Evolutionary conservation across 2,888 invertebrate species (phyloP).

Genomic region (Chironomus tentans): DNA sequence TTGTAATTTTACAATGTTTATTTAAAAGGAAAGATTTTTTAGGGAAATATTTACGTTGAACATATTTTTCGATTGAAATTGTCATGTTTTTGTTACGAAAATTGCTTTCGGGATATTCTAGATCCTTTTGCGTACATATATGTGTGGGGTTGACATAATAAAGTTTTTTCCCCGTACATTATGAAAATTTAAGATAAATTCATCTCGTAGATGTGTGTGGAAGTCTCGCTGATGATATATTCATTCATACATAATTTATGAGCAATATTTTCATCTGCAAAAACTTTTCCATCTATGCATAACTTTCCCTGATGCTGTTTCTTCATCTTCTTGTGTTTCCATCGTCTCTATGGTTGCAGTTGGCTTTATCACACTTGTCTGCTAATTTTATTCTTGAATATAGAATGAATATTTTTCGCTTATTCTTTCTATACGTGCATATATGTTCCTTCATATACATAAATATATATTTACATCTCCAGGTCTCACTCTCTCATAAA

Average conservation of each 20-base stretch:
- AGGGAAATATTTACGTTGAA: conserved; percentile 8
- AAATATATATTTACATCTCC: neutral
- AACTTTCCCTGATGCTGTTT: neutral
- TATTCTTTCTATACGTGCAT: neutral
- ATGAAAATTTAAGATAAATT: neutral
- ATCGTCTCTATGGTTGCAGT: neutral
- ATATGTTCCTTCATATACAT: too few relatives aligned
- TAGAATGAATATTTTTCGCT: neutral
- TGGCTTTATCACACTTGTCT: neutral
- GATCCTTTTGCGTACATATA: neutral
- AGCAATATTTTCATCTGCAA: conserved; percentile 2
- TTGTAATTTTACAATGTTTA: conserved; percentile 26
- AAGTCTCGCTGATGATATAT: conserved; percentile 5
- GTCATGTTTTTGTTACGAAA: neutral
- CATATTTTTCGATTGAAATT: neutral
- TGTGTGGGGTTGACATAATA: conserved; percentile 1
- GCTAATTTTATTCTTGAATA: neutral
- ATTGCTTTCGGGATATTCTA: neutral
- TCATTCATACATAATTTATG: conserved; percentile 24
- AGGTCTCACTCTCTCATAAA: neutral
- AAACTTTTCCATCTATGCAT: conserved; percentile 2
- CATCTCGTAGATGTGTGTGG: neutral
- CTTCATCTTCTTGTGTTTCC: neutral
- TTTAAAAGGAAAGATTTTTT: conserved; percentile 18
- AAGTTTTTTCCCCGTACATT: neutral